These are phyloP conservation scores for Myrmecobius fasciatus DNA, from an alignment of 2,113 vertebrate genomes.

Conservation along the genomic window DNA sequence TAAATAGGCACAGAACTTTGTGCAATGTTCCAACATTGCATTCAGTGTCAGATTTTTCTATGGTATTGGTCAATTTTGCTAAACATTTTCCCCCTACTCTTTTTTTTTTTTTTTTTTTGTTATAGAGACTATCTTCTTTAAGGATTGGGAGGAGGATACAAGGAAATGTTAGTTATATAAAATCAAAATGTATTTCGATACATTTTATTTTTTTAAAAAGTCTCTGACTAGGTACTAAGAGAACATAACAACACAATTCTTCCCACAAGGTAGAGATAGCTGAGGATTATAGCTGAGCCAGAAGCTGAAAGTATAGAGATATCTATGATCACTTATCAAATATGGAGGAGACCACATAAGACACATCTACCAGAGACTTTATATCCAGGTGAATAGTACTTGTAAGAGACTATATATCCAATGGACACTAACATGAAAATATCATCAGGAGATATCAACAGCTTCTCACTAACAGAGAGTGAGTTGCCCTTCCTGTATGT, in stretches of 20 bases:
- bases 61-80: not conserved
- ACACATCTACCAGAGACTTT: not conserved
- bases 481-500: not conserved
- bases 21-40: not conserved
- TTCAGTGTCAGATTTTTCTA: not conserved
- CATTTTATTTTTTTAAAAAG: not conserved
- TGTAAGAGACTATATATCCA: not conserved
- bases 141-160: not conserved
- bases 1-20: not conserved
- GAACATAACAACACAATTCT: not conserved
- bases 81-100: not conserved
- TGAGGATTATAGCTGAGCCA: not conserved
- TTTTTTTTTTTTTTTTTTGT: not conserved
- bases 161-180: not conserved
- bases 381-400: not conserved
- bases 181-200: not conserved
- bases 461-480: not conserved
- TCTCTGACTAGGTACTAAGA: not conserved
- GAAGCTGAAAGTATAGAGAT: not conserved
- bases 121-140: not conserved
- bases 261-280: not conserved
- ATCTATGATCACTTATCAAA: not conserved
- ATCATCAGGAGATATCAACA: not conserved
- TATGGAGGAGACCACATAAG: not conserved
- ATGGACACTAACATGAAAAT: not conserved